Conservation (phyloP, 2,888 invertebrate genomes). For the Acrocyrtus sp. region DNA sequence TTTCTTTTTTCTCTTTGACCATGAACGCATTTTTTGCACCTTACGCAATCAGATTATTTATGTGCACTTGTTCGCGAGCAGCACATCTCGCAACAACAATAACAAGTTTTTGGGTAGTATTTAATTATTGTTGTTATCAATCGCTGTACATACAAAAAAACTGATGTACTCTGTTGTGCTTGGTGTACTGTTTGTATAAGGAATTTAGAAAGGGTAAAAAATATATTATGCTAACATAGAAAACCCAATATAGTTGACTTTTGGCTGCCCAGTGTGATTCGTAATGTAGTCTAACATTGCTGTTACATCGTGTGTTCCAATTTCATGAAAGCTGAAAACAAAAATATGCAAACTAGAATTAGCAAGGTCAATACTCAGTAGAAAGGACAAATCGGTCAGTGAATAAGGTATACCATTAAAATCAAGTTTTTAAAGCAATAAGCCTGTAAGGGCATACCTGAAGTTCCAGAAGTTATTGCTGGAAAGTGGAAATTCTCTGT, state of each 20-base stretch:
- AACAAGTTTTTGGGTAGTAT: too few species aligned
- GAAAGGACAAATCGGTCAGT: not conserved
- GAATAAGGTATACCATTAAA: not conserved
- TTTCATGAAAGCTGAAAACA: conserved; percentile 28
- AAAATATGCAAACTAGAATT: not conserved
- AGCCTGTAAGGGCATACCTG: conserved; percentile 23
- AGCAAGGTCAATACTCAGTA: not conserved
- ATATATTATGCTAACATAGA: conserved; percentile 27
- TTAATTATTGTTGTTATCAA: too few species aligned
- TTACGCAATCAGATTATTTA: too few species aligned
- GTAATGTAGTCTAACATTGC: conserved; percentile 37
- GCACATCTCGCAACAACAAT: too few species aligned
- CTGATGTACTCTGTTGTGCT: too few species aligned
- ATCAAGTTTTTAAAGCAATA: not conserved
- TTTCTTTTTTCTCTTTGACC: too few species aligned
- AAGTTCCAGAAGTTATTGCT: conserved; percentile 63
- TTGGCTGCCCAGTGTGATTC: conserved; percentile 1
- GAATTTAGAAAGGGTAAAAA: not conserved
- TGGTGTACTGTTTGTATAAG: too few species aligned
- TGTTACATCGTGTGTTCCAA: conserved; percentile 30
- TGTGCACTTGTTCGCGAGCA: too few species aligned
- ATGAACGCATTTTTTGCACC: too few species aligned
- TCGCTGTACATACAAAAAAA: too few species aligned
- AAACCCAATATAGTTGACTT: conserved; percentile 38
- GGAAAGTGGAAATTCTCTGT: conserved; percentile 65